These are phyloP conservation scores for Cherax quadricarinatus DNA, from an alignment of 1,140 invertebrate species.

Conservation along the genomic window DNA sequence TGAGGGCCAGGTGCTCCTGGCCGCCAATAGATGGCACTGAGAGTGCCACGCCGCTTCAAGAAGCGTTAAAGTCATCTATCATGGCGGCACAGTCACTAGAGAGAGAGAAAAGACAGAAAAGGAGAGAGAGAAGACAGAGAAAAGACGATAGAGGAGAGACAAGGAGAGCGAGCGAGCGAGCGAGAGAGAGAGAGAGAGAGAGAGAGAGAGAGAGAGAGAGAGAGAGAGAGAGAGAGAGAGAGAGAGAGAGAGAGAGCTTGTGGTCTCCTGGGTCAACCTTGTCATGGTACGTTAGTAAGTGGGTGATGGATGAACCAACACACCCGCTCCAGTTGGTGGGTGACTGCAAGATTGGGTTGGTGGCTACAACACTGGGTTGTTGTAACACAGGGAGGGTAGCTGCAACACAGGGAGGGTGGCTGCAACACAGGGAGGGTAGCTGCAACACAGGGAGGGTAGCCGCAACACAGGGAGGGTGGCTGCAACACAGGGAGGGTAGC, in stretches of 20 bases:
- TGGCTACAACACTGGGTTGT: not conserved
- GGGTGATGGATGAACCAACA: not conserved
- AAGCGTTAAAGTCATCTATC: conserved; percentile 49
- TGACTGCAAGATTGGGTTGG: not conserved
- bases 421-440: too few species aligned
- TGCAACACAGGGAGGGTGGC: too few species aligned
- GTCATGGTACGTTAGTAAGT: conserved; percentile 2
- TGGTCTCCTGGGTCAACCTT: not conserved
- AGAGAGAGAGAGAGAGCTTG: too few species aligned
- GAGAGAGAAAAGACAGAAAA: too few species aligned
- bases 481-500: not conserved
- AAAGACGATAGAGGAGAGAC: too few species aligned
- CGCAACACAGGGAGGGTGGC: too few species aligned
- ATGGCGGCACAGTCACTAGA: conserved; percentile 17
- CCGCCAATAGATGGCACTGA: conserved; percentile 32
- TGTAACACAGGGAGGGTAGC: not conserved
- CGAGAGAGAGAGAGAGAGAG: too few species aligned
- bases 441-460: not conserved
- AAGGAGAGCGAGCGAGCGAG: too few species aligned
- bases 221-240: conserved; percentile 23
- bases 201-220: not conserved
- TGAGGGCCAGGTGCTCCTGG: not conserved
- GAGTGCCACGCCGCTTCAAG: not conserved
- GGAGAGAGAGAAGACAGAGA: too few species aligned
- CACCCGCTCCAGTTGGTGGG: not conserved